Conservation (phyloP, 2,797 vertebrate genomes). For the Anguilla megastoma region DNA sequence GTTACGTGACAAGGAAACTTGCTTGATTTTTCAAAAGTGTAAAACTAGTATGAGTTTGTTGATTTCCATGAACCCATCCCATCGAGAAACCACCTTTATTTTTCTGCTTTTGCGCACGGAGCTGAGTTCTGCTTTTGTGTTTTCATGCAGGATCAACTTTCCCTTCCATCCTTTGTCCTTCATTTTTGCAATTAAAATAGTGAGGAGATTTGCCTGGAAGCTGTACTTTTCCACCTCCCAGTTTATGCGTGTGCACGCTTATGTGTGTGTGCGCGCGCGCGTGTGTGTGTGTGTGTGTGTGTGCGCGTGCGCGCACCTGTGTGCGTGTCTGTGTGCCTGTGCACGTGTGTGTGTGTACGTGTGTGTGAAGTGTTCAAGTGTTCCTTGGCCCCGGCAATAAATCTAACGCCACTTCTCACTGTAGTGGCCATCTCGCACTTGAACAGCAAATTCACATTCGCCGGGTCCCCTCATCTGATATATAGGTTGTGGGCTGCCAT, state of each 20-base stretch:
- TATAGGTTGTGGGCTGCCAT: conserved; percentile 14
- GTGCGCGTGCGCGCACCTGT: neutral
- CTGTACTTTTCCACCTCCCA: neutral
- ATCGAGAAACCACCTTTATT: neutral
- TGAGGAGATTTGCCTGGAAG: neutral
- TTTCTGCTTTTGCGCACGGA: neutral
- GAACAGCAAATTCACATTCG: neutral
- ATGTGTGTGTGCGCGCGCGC: neutral
- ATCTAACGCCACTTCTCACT: conserved; percentile 1
- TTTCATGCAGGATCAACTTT: neutral
- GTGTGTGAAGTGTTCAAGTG: neutral
- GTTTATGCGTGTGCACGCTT: neutral
- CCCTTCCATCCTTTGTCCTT: neutral
- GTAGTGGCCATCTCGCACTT: conserved; percentile 17
- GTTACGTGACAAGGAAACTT: neutral
- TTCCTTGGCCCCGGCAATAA: conserved; percentile 2
- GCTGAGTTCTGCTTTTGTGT: neutral
- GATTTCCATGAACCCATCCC: neutral
- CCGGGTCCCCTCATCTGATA: conserved; percentile 13
- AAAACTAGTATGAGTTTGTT: neutral
- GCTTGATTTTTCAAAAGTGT: neutral
- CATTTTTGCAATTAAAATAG: neutral
- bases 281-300: neutral
- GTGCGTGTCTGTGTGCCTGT: neutral
- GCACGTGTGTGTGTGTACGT: conserved; percentile 31